phyloP scores from a whole-genome alignment of 2,797 vertebrate genomes.

The Peromyscus aztecus region DNA sequence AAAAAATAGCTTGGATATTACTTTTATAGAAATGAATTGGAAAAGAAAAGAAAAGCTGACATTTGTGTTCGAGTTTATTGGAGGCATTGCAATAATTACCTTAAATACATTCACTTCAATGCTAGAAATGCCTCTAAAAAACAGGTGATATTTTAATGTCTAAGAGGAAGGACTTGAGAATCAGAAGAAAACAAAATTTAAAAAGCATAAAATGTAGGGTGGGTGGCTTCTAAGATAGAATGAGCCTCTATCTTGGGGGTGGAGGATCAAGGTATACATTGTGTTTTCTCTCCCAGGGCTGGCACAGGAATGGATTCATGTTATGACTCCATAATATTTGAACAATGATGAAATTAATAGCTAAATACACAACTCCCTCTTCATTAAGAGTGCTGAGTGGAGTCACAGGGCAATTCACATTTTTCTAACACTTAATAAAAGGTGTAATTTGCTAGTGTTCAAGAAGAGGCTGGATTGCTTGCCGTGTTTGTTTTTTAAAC shows the following conservation, averaged over 20 bases:
- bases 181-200: neutral
- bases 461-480: neutral
- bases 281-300: neutral
- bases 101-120: conserved; percentile 40
- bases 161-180: neutral
- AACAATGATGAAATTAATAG: neutral
- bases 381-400: neutral
- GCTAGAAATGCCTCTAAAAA: neutral
- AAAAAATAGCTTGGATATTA: conserved; percentile 60
- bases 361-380: neutral
- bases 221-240: neutral
- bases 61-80: neutral
- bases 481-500: neutral
- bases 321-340: neutral
- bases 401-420: neutral
- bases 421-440: conserved; percentile 33
- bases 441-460: neutral
- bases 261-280: neutral
- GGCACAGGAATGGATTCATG: neutral
- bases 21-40: conserved; percentile 58
- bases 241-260: neutral
- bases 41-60: neutral
- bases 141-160: conserved; percentile 12
- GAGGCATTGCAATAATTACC: neutral
- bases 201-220: neutral